Conservation (phyloP, 2,797 vertebrate genomes). For the Rousettus madagascariensis region DNA sequence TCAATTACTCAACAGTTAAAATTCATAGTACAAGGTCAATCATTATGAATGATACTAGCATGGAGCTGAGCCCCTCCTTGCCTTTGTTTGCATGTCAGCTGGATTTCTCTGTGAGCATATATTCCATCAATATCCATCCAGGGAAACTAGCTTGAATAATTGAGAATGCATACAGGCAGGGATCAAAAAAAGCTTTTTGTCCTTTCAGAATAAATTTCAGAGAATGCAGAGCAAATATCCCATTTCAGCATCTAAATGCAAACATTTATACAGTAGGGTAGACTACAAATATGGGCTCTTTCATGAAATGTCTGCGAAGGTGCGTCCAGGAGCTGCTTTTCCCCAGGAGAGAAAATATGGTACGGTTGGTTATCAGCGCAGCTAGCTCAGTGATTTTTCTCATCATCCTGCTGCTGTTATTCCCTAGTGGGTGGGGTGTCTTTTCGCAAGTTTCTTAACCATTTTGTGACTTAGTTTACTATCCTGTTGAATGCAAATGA, state of each 20-base stretch:
- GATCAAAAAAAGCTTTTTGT: constrained; percentile 78
- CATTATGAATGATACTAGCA: constrained; percentile 79
- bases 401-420: not conserved
- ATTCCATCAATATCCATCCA: constrained; percentile 81
- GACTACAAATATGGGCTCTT: constrained; percentile 47
- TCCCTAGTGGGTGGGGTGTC: not conserved
- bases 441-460: not conserved
- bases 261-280: constrained; percentile 38
- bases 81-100: constrained; percentile 84
- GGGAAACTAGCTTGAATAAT: constrained; percentile 79
- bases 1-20: constrained; percentile 81
- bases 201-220: constrained; percentile 72
- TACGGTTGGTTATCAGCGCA: not conserved
- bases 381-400: not conserved
- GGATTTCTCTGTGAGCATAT: constrained; percentile 82
- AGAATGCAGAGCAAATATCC: constrained; percentile 56
- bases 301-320: constrained; percentile 74
- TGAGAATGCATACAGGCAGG: constrained; percentile 69
- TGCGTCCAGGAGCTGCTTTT: constrained; percentile 58
- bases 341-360: not conserved
- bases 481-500: not conserved
- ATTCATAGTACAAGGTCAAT: constrained; percentile 85
- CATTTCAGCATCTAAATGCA: constrained; percentile 68
- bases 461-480: not conserved
- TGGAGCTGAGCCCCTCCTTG: constrained; percentile 76